Conservation (phyloP, 2,888 invertebrate species). For the Leptopilina syphax region DNA sequence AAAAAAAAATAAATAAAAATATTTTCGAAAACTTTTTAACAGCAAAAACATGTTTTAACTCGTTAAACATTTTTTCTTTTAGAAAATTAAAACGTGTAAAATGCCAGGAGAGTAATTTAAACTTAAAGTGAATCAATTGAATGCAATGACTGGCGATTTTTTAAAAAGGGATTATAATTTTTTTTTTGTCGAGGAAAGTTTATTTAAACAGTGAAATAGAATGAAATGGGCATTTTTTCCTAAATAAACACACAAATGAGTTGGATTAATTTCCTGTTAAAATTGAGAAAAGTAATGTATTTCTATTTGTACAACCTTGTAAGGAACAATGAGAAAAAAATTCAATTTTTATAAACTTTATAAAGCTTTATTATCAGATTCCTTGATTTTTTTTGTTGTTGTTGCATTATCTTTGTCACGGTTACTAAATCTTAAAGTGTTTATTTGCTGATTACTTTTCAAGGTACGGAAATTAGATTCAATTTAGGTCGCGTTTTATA, state of each 20-base stretch:
- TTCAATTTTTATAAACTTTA: background rate
- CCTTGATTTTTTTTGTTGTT: background rate
- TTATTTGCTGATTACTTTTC: constrained; percentile 11
- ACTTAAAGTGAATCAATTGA: constrained; percentile 39
- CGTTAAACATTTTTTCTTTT: too few species aligned
- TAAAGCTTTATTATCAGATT: background rate
- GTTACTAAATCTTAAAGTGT: background rate
- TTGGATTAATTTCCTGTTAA: constrained; percentile 27
- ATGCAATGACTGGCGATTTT: constrained; percentile 43
- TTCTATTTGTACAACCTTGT: constrained; percentile 1
- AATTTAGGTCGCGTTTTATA: background rate
- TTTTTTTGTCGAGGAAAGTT: background rate
- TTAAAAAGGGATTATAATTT: background rate
- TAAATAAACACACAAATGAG: background rate
- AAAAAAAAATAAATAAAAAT: too few species aligned
- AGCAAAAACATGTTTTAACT: too few species aligned
- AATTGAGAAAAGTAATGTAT: background rate
- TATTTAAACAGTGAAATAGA: background rate
- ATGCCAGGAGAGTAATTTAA: too few species aligned
- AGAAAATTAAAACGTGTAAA: too few species aligned
- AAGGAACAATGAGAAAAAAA: background rate
- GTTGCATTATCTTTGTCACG: background rate
- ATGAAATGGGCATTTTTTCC: too few species aligned
- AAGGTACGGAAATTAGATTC: background rate
- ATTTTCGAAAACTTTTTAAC: too few species aligned